Evolutionary conservation across 92 coral and sea anemone species (phyloP).

Genomic region (Pocillopora meandrina): DNA sequence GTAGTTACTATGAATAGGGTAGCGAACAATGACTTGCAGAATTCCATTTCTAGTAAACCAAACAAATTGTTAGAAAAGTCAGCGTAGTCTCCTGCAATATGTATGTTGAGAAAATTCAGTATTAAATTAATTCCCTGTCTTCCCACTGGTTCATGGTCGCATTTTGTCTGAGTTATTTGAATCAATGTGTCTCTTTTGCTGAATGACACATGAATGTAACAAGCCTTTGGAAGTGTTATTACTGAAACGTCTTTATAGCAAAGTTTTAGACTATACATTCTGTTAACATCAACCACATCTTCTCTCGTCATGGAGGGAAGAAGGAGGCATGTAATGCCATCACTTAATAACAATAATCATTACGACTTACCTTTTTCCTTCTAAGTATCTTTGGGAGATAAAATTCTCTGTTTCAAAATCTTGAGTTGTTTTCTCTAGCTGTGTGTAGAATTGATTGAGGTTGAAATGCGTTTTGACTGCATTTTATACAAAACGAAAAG

Average conservation of each 20-base stretch:
- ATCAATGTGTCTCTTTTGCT: too few species aligned
- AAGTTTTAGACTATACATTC: too few species aligned
- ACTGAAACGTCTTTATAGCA: too few species aligned
- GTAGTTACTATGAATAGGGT: background rate
- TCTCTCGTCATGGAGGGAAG: too few species aligned
- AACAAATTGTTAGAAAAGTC: background rate
- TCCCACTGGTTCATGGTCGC: too few species aligned
- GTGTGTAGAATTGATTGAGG: background rate
- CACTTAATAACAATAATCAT: too few species aligned
- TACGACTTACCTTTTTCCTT: background rate
- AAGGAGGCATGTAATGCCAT: background rate
- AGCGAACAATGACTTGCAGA: constrained; percentile 1
- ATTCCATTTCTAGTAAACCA: background rate
- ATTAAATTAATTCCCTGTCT: too few species aligned
- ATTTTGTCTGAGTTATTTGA: too few species aligned
- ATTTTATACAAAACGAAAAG: constrained; percentile 2
- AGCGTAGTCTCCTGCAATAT: background rate
- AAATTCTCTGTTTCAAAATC: background rate
- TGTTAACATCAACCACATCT: too few species aligned
- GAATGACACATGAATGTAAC: too few species aligned
- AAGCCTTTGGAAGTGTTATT: too few species aligned
- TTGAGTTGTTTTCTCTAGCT: background rate
- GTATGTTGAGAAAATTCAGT: too few species aligned
- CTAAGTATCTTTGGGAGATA: background rate
- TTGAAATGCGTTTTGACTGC: background rate